These are phyloP conservation scores for Cnemophilus loriae DNA, from an alignment of 2,113 vertebrate species.

Conservation along the genomic window DNA sequence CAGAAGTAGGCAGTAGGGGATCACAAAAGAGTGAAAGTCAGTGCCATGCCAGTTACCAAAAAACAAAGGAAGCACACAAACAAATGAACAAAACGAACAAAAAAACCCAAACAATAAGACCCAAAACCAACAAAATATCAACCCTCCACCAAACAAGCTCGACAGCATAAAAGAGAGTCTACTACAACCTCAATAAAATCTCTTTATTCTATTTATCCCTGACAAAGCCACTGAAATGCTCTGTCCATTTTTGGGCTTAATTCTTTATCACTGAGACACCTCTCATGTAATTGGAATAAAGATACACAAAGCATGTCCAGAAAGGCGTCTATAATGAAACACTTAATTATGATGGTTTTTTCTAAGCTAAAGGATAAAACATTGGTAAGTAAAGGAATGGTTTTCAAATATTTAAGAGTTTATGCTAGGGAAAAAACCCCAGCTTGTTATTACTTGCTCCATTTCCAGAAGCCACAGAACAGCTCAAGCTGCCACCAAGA, in stretches of 20 bases:
- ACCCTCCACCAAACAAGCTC: background rate
- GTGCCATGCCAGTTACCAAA: background rate
- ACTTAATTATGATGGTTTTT: background rate
- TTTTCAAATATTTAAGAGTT: background rate
- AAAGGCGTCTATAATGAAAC: background rate
- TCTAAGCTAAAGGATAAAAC: background rate
- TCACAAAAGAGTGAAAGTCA: background rate
- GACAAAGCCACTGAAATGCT: background rate
- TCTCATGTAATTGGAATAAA: background rate
- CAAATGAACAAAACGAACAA: background rate
- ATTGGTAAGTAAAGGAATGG: background rate
- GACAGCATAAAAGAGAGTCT: background rate
- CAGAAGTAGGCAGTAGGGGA: background rate
- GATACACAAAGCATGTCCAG: background rate
- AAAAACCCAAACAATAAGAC: background rate
- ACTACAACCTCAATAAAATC: background rate
- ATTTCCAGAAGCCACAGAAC: background rate
- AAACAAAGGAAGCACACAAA: background rate
- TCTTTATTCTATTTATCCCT: background rate
- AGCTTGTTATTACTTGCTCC: background rate
- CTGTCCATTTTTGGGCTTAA: background rate
- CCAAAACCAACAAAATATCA: background rate
- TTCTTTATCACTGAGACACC: background rate
- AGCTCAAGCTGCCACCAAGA: background rate
- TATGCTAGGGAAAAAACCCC: background rate